Conservation (phyloP, 2,888 invertebrate species). For the Drosophila mimetica region DNA sequence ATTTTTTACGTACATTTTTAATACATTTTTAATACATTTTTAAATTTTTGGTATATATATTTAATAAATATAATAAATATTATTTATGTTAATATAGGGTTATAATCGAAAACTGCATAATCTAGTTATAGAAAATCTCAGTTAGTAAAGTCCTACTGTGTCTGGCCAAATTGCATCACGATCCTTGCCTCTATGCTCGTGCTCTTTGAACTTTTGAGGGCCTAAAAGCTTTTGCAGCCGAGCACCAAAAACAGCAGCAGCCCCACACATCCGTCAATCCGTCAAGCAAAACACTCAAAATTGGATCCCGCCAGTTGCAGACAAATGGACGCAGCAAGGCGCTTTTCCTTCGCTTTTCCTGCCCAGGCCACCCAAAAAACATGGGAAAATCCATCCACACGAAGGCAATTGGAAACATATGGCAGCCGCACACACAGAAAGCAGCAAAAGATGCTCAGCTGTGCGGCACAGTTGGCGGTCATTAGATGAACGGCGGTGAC, state of each 20-base stretch:
- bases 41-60: too few species aligned
- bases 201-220: constrained; percentile 8
- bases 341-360: constrained; percentile 22
- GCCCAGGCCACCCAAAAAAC: background rate
- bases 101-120: too few species aligned
- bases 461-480: constrained; percentile 76
- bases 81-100: too few species aligned
- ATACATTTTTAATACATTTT: too few species aligned
- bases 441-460: constrained; percentile 57
- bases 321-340: constrained; percentile 75
- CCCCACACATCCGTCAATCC: constrained; percentile 60
- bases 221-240: constrained; percentile 18
- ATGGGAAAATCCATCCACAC: constrained; percentile 11
- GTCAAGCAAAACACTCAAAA: constrained; percentile 59
- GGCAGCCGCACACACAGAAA: constrained; percentile 34
- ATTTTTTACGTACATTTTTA: too few species aligned
- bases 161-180: constrained; percentile 6
- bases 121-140: too few species aligned
- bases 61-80: too few species aligned
- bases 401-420: constrained; percentile 65
- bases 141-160: background rate
- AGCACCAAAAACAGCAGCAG: constrained; percentile 23
- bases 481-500: constrained; percentile 57
- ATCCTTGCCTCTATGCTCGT: background rate
- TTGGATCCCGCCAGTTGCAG: constrained; percentile 53